Evolutionary conservation across 1,140 invertebrate genomes (phyloP).

Genomic region (Cardiocondyla obscurior): DNA sequence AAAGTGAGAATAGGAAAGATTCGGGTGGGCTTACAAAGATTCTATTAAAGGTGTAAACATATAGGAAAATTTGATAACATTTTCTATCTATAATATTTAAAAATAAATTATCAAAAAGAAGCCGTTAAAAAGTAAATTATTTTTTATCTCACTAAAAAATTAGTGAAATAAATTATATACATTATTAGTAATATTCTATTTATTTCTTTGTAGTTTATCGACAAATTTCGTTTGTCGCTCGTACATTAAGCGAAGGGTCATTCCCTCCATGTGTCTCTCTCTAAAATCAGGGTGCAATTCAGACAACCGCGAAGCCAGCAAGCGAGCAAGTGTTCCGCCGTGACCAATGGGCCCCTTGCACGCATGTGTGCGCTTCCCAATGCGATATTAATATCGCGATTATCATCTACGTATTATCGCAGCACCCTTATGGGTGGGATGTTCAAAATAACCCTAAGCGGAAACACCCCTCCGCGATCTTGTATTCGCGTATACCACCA

Average conservation of each 20-base stretch:
- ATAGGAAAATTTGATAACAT: not conserved
- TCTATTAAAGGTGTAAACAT: not conserved
- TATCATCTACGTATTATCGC: conserved; percentile 84
- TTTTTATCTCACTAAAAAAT: not conserved
- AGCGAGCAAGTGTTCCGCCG: conserved; percentile 82
- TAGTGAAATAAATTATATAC: not conserved
- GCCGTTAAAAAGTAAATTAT: not conserved
- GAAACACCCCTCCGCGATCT: conserved; percentile 55
- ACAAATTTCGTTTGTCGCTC: conserved; percentile 41
- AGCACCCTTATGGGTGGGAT: conserved; percentile 60
- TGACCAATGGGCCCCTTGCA: conserved; percentile 82
- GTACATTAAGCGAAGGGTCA: conserved; percentile 24
- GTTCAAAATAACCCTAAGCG: conserved; percentile 66
- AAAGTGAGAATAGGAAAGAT: conserved; percentile 31
- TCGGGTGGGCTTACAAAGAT: not conserved
- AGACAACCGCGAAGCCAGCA: conserved; percentile 77
- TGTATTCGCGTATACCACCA: conserved; percentile 43
- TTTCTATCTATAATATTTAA: not conserved
- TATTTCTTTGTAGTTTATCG: not conserved
- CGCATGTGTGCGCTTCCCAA: conserved; percentile 84
- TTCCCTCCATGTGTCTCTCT: conserved; percentile 62
- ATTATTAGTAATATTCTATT: not conserved
- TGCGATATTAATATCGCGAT: conserved; percentile 85
- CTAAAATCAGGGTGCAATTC: conserved; percentile 81
- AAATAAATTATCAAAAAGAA: no score